phyloP scores from a whole-genome alignment of 2,888 invertebrate genomes.

The Vannuccia rotundouncinata region DNA sequence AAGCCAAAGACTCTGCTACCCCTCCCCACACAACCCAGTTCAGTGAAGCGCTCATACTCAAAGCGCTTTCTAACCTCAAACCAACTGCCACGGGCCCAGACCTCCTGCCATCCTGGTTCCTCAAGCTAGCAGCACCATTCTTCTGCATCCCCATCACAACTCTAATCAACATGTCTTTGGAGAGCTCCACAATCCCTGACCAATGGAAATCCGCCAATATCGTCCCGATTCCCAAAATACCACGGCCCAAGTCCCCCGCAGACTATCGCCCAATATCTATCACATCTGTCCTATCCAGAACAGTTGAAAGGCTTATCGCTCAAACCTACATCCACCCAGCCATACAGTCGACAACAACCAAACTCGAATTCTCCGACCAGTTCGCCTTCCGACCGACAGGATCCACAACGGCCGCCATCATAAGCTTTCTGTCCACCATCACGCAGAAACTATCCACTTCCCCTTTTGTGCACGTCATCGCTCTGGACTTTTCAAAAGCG shows the following conservation, averaged over 20 bases:
- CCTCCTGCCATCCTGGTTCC: neutral
- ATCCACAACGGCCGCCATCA: neutral
- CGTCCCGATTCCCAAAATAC: neutral
- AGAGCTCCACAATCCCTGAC: neutral
- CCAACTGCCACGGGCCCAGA: neutral
- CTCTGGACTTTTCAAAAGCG: neutral
- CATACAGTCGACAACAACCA: too few species aligned
- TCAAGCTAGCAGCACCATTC: neutral
- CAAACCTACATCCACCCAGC: neutral
- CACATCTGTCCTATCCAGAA: neutral
- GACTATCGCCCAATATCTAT: neutral
- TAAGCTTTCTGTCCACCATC: neutral
- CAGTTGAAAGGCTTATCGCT: neutral
- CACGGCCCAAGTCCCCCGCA: neutral
- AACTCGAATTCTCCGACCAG: neutral
- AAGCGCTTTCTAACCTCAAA: constrained; percentile 3
- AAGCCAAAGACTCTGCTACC: neutral
- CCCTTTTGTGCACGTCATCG: neutral
- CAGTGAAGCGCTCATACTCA: neutral
- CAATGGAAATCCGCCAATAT: constrained; percentile 11
- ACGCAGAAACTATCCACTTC: neutral
- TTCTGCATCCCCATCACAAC: neutral
- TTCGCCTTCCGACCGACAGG: neutral
- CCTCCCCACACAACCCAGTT: neutral
- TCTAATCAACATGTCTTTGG: constrained; percentile 1